A percentile compares a stretch with the other conserved stretches of the same genome.
Evolutionary conservation across 1,140 invertebrate genomes (phyloP).

Genomic region (Babylonia areolata): DNA sequence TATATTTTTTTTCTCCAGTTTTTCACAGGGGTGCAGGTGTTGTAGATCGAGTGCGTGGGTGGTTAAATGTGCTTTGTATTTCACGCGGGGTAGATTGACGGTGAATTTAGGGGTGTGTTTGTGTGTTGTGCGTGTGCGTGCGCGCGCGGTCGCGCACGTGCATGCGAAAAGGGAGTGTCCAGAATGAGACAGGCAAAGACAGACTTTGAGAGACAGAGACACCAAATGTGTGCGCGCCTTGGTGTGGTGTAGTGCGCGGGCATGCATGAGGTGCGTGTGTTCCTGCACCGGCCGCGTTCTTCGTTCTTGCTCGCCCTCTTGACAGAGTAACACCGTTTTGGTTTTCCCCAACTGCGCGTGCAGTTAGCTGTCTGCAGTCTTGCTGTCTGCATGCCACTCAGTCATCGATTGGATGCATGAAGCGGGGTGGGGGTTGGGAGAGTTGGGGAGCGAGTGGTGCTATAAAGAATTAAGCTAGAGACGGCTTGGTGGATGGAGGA

Average conservation of each 20-base stretch:
- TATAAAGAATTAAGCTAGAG: neutral
- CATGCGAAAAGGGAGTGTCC: no score
- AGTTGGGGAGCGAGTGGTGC: neutral
- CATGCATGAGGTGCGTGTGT: no score
- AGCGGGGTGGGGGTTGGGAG: neutral
- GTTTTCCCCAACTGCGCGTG: neutral
- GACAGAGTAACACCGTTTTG: slow-evolving; percentile 6
- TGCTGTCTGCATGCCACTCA: neutral
- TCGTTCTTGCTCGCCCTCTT: neutral
- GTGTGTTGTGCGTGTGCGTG: neutral
- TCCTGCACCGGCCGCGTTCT: no score
- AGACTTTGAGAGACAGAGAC: no score
- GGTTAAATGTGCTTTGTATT: neutral
- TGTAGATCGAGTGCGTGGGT: no score
- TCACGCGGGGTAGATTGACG: neutral
- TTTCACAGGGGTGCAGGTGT: no score
- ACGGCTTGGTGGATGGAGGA: neutral
- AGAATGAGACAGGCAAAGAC: no score
- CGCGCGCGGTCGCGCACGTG: neutral
- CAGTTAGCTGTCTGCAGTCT: neutral
- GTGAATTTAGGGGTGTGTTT: neutral
- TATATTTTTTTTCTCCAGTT: no score
- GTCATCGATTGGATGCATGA: neutral
- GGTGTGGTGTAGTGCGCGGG: no score
- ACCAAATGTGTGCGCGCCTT: no score